Conservation (phyloP, 2,797 vertebrate species). For the Melanotaenia pygmaea region DNA sequence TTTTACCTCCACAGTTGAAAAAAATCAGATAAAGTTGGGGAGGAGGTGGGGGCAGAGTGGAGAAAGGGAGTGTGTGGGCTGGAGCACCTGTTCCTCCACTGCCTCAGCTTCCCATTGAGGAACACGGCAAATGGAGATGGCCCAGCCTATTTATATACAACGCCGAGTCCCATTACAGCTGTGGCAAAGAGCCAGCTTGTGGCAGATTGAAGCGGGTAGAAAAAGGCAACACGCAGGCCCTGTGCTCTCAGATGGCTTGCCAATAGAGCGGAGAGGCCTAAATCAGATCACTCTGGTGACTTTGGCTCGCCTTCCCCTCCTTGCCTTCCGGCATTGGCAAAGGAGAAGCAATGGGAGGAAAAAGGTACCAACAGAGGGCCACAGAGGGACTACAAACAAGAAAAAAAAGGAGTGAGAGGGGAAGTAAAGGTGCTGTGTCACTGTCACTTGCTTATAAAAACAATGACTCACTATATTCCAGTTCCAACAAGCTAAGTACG, state of each 20-base stretch:
- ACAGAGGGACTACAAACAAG: conserved; percentile 39
- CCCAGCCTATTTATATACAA: conserved; percentile 77
- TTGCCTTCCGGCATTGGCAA: conserved; percentile 37
- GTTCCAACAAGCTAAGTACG: conserved; percentile 16
- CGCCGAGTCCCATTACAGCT: conserved; percentile 72
- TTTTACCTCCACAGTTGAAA: conserved; percentile 39
- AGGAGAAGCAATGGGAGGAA: neutral
- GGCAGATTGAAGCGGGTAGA: conserved; percentile 70
- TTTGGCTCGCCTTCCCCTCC: conserved; percentile 50
- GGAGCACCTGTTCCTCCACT: conserved; percentile 73
- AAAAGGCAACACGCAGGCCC: conserved; percentile 71
- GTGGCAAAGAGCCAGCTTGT: conserved; percentile 70
- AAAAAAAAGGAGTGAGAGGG: conserved; percentile 12
- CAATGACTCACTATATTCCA: conserved; percentile 58
- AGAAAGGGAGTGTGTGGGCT: conserved; percentile 40
- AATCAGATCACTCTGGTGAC: conserved; percentile 67
- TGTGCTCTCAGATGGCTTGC: conserved; percentile 59
- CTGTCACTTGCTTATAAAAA: conserved; percentile 65
- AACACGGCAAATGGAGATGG: conserved; percentile 65
- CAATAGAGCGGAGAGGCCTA: conserved; percentile 52
- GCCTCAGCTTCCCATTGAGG: conserved; percentile 74
- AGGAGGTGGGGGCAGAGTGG: neutral
- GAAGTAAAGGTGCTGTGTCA: conserved; percentile 27
- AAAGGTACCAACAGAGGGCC: conserved; percentile 35
- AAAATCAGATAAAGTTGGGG: conserved; percentile 38